Base-by-base conservation (phyloP, 2,797 vertebrate species). In the Chloroceryle amazona region DNA sequence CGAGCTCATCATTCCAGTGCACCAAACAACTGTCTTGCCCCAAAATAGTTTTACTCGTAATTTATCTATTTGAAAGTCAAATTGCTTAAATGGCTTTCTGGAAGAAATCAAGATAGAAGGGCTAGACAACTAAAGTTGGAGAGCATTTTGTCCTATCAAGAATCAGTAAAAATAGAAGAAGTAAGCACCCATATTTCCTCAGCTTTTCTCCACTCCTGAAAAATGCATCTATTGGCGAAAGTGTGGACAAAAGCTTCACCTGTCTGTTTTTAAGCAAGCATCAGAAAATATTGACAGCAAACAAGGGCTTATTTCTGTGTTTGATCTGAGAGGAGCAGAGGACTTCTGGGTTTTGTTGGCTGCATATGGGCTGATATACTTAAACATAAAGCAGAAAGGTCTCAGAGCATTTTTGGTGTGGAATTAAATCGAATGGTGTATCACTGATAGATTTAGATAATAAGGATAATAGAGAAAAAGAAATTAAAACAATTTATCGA, bases 251-350 rank as follows among this genome's bases (percentile, higher is more conserved):
- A 58, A 70, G 19, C 25, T 61, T 41, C 57, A 46, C 18, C 47
- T 47, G 17, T 26, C 37, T 35, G 5, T n/a, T 74, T 88, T 68
- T 44, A 78, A 79, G 3, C 8, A 71, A 80, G 20, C 3, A 65
- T 44, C 28, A 72, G 15, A 81, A 85, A 65, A 54, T 35, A 31
- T 0, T 17, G 28, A 85, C 9, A 55, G 6, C 6, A 70, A 76
- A 63, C 0, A 4, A 71, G 5, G 21, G 11, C 28, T 82, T 82
- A 1, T 2, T 49, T 68, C 15, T 37, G 0, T 51, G 5, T 26
- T 79, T 39, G 44, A n/a, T 35, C 23, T 31, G 46, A 74, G 11
- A 3, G 11, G 2, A 3, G 5, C 29, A 71, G 19, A 55, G 5
- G 4, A 84, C 14, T 39, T 65, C 42, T 9, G 18, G 5, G 9